Percentiles rank a stretch among this genome's conserved stretches.
Conservation (phyloP, 2,113 vertebrate species). For the Petroica traversi region DNA sequence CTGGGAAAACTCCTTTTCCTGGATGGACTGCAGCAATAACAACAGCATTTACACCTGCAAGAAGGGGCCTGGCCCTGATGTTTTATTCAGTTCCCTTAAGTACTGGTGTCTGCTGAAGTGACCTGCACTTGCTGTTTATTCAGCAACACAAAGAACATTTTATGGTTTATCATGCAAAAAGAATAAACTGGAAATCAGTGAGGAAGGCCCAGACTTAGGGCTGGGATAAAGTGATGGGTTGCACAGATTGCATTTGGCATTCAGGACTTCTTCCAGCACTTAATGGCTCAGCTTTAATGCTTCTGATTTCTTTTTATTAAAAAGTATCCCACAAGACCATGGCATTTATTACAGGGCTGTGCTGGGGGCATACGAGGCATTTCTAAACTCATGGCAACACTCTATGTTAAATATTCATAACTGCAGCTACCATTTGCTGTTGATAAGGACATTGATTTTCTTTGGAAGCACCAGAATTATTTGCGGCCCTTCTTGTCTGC, state of each 20-base stretch:
- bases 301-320: conserved; percentile 66
- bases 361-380: not conserved
- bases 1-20: accelerated
- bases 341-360: conserved; percentile 33
- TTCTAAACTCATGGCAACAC: conserved; percentile 49
- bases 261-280: conserved; percentile 50
- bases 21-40: accelerated
- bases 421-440: conserved; percentile 52
- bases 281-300: conserved; percentile 69
- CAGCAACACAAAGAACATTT: not conserved
- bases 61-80: not conserved
- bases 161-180: conserved; percentile 41
- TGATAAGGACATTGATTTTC: conserved; percentile 58
- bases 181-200: conserved; percentile 45
- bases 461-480: not conserved
- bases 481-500: not conserved
- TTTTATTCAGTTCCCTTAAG: not conserved
- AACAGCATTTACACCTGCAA: accelerated
- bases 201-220: conserved; percentile 46
- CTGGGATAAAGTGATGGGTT: conserved; percentile 43
- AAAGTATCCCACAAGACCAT: conserved; percentile 57
- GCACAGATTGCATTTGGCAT: not conserved
- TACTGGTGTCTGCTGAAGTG: accelerated
- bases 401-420: conserved; percentile 68
- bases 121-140: not conserved